Conservation (phyloP, 2,113 vertebrate species). For the Amphiprion percula region DNA sequence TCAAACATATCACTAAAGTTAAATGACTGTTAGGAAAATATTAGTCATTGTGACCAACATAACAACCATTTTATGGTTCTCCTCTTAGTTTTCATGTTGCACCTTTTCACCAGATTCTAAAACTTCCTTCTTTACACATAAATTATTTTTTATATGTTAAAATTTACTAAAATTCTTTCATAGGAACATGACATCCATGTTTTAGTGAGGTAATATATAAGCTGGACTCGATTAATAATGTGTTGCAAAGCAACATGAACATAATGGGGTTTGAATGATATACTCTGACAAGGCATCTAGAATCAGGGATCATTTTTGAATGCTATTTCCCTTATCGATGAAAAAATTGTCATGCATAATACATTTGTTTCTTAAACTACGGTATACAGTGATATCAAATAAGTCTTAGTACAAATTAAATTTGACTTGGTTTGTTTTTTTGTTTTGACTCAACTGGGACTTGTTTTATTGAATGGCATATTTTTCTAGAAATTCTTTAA, state of each 20-base stretch:
- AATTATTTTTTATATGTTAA: constrained; percentile 26
- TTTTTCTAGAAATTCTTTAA: not conserved
- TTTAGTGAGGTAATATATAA: constrained; percentile 50
- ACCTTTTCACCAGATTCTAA: constrained; percentile 5
- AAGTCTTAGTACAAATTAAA: constrained; percentile 16
- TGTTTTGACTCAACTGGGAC: constrained; percentile 7
- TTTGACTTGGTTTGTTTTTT: constrained; percentile 7
- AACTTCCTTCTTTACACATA: constrained; percentile 6
- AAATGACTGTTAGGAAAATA: constrained; percentile 57
- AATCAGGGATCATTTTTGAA: constrained; percentile 28
- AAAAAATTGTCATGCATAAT: constrained; percentile 52
- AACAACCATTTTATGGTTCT: constrained; percentile 66
- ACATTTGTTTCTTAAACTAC: constrained; percentile 41
- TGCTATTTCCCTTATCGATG: constrained; percentile 45
- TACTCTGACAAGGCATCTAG: constrained; percentile 32
- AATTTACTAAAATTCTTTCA: constrained; percentile 11
- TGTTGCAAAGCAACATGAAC: constrained; percentile 44
- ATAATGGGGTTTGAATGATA: constrained; percentile 41
- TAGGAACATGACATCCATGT: constrained; percentile 30
- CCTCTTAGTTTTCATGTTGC: constrained; percentile 36
- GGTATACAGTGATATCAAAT: constrained; percentile 26
- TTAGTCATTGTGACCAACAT: constrained; percentile 75
- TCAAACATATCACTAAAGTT: constrained; percentile 37
- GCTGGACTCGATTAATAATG: constrained; percentile 14
- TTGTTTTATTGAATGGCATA: not conserved